Percentiles rank a stretch among this genome's conserved stretches.
phyloP scores from a whole-genome alignment of 2,797 vertebrate species.

The Bufotes viridis region DNA sequence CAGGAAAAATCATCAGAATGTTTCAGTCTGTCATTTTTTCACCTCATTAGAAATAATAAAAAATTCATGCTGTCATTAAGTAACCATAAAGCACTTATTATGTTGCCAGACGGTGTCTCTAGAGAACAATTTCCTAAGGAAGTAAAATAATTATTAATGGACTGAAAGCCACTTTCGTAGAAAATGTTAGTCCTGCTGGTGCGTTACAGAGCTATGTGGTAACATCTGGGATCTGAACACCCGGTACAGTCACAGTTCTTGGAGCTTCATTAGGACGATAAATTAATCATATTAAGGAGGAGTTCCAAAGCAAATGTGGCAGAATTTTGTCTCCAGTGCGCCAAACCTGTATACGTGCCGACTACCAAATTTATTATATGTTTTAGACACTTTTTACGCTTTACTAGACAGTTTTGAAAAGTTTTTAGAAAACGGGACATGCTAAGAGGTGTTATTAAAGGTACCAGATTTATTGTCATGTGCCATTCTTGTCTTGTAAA shows the following conservation, averaged over 20 bases:
- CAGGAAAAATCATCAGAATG: constrained; percentile 36
- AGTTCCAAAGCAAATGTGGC: not conserved
- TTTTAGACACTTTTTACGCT: no score
- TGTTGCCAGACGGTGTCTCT: constrained; percentile 41
- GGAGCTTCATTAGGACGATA: not conserved
- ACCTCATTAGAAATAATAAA: constrained; percentile 47
- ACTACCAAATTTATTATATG: not conserved
- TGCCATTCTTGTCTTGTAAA: no score
- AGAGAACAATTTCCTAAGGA: constrained; percentile 41
- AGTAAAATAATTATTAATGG: constrained; percentile 51
- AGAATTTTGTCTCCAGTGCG: not conserved
- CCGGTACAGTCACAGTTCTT: not conserved
- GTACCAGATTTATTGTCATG: no score
- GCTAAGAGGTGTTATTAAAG: no score
- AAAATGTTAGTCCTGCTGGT: constrained; percentile 30
- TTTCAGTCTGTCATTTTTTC: constrained; percentile 41
- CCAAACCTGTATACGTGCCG: not conserved
- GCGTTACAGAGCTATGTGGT: not conserved
- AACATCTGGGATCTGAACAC: constrained; percentile 12
- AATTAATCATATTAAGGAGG: not conserved
- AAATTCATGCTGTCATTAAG: constrained; percentile 51
- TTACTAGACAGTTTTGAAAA: no score
- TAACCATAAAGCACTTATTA: constrained; percentile 48
- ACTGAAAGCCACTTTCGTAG: constrained; percentile 36
- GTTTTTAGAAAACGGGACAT: no score